Evolutionary conservation across 2,888 invertebrate genomes (phyloP).

Genomic region (Homarus gammarus): DNA sequence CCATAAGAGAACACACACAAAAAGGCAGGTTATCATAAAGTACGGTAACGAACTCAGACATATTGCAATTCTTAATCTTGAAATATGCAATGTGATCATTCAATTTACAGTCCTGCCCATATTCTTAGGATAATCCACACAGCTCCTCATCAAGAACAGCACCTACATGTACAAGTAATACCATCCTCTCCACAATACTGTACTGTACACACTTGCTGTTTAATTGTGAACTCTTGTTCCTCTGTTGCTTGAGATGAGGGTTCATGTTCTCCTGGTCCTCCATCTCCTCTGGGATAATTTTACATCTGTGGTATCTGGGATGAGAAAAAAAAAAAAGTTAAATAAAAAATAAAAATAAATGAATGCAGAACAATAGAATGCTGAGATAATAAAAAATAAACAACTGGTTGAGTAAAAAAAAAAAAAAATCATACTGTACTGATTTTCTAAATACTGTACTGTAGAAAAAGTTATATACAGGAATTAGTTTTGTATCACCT

Average conservation of each 20-base stretch:
- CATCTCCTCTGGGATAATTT: slow-evolving; percentile 41
- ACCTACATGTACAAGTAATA: not conserved
- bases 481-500: no score
- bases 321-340: no score
- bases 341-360: not conserved
- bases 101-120: no score
- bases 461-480: no score
- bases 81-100: no score
- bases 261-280: slow-evolving; percentile 55
- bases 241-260: not conserved
- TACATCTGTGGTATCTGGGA: slow-evolving; percentile 53
- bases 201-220: slow-evolving; percentile 7
- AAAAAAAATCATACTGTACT: not conserved
- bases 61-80: no score
- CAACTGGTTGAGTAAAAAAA: not conserved
- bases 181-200: not conserved
- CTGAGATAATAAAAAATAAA: not conserved
- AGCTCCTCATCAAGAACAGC: not conserved
- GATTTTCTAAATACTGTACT: not conserved
- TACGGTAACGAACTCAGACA: no score
- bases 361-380: not conserved
- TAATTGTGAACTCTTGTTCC: not conserved
- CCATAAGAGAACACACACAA: no score
- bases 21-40: no score
- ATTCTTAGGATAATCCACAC: not conserved